These are phyloP conservation scores for Peromyscus aztecus DNA, from an alignment of 2,797 vertebrate genomes.

Conservation along the genomic window DNA sequence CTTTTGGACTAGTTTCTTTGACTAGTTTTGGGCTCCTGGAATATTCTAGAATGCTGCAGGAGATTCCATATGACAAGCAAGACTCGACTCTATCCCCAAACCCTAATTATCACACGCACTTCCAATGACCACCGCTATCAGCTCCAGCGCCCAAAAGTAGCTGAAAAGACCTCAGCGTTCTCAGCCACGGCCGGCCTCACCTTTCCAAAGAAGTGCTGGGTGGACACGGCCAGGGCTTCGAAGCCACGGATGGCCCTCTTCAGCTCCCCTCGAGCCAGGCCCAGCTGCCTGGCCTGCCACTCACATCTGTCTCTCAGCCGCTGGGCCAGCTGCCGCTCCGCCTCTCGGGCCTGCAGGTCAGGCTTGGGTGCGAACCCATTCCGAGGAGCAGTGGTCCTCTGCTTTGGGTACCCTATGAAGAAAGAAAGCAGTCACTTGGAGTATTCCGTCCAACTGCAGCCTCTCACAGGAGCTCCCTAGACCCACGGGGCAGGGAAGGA, in stretches of 20 bases:
- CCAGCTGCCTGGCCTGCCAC: conserved; percentile 92
- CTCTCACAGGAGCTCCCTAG: neutral
- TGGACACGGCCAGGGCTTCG: conserved; percentile 93
- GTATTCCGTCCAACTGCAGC: rapidly evolving
- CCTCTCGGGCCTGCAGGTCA: conserved; percentile 87
- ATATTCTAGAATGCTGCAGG: neutral
- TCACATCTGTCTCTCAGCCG: conserved; percentile 93
- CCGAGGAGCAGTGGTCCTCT: conserved; percentile 85
- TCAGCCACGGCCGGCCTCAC: conserved; percentile 86
- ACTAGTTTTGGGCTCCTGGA: neutral
- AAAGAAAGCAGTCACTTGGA: neutral
- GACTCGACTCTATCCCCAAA: neutral
- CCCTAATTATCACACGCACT: too few species aligned
- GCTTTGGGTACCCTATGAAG: conserved; percentile 88
- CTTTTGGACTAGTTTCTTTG: neutral
- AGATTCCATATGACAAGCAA: neutral
- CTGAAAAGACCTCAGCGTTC: neutral
- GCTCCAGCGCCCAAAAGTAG: neutral
- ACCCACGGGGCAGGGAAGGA: neutral
- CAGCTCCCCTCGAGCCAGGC: conserved; percentile 90
- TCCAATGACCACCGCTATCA: rapidly evolving
- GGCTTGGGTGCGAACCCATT: conserved; percentile 88
- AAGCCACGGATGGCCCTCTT: conserved; percentile 91
- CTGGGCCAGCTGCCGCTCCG: conserved; percentile 90
- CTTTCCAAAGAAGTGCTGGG: conserved; percentile 95